These are phyloP conservation scores for Ivindomyrus marchei DNA, from an alignment of 2,113 vertebrate species.

Conservation along the genomic window DNA sequence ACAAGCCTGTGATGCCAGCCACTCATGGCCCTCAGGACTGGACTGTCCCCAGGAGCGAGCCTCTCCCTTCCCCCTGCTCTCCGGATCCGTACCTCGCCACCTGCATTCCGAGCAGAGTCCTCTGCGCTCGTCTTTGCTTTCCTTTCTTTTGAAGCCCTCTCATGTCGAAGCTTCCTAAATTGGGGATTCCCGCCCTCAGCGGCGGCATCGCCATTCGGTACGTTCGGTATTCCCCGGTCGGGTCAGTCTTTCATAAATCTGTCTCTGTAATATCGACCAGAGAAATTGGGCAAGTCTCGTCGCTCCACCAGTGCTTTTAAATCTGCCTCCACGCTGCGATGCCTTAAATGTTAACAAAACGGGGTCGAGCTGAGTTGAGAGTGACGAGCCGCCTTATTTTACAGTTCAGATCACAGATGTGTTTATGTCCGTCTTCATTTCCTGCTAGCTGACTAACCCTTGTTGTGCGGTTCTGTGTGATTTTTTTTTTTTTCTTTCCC, in stretches of 20 bases:
- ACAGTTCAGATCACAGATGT: slow-evolving; percentile 51
- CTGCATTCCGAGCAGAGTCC: slow-evolving; percentile 33
- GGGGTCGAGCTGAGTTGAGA: not conserved
- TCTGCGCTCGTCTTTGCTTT: not conserved
- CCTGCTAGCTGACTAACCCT: slow-evolving; percentile 7
- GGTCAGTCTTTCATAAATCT: not conserved
- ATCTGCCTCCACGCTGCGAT: slow-evolving; percentile 55
- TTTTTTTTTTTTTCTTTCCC: too few relatives aligned
- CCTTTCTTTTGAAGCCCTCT: not conserved
- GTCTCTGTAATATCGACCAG: not conserved
- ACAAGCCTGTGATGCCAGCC: slow-evolving; percentile 38
- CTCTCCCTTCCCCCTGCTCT: slow-evolving; percentile 44
- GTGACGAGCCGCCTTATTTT: slow-evolving; percentile 53
- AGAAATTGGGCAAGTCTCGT: not conserved
- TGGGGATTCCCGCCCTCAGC: not conserved
- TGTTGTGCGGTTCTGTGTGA: slow-evolving; percentile 34
- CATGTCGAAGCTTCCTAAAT: not conserved
- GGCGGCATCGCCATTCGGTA: not conserved
- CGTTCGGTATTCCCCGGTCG: not conserved
- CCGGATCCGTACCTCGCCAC: slow-evolving; percentile 38
- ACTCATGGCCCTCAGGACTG: slow-evolving; percentile 60
- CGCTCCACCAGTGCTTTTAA: slow-evolving; percentile 27
- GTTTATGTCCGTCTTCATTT: not conserved
- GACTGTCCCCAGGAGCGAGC: slow-evolving; percentile 48
- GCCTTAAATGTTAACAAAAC: slow-evolving; percentile 52